Percentiles rank a stretch among this genome's conserved stretches.
These are phyloP conservation scores for Myotis pilosus DNA, from an alignment of 2,797 vertebrate genomes.

Conservation along the genomic window DNA sequence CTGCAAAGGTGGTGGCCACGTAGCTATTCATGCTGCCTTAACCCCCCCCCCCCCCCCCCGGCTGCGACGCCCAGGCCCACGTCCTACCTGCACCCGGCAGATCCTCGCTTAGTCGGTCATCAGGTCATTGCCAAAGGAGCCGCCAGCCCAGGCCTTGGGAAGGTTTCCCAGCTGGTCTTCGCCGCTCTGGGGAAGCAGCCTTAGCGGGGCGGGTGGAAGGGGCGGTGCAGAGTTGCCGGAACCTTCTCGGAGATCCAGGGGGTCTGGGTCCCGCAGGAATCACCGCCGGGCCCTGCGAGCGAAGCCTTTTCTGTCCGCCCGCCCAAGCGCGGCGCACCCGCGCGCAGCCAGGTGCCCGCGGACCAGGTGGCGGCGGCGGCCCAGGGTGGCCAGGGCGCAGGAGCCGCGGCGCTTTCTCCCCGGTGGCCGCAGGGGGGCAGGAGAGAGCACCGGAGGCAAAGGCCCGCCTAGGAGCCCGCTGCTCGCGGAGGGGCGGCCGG, in stretches of 20 bases:
- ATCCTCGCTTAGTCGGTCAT: neutral
- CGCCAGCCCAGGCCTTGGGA: neutral
- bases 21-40: neutral
- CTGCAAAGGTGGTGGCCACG: neutral
- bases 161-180: neutral
- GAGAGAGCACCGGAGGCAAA: neutral
- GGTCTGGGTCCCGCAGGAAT: neutral
- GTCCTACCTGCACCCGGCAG: neutral
- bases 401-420: neutral
- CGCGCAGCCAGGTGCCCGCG: neutral
- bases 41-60: too few species aligned
- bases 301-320: too few species aligned
- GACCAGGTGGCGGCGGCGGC: rapidly evolving
- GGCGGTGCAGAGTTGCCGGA: neutral
- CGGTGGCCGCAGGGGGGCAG: conserved; percentile 59
- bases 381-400: rapidly evolving
- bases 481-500: neutral
- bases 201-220: neutral
- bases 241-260: neutral
- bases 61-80: neutral
- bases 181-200: neutral
- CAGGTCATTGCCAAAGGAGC: neutral
- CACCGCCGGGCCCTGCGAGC: rapidly evolving
- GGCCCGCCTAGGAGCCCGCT: neutral
- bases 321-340: neutral